These are phyloP conservation scores for Scomber colias DNA, from an alignment of 2,113 vertebrate genomes.

Conservation along the genomic window DNA sequence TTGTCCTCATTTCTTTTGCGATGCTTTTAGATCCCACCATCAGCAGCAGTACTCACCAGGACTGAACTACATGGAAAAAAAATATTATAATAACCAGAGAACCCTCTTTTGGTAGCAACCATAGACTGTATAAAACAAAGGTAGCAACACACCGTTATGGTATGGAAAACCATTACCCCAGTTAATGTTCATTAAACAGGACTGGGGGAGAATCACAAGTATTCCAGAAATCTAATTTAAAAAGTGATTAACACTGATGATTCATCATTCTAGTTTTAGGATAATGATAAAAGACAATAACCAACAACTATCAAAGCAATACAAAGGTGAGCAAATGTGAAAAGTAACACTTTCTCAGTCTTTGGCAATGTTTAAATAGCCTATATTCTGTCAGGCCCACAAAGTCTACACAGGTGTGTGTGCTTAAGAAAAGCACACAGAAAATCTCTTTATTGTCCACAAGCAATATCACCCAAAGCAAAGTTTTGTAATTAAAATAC, in stretches of 20 bases:
- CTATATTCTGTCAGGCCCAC: not conserved
- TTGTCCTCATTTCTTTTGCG: slow-evolving; percentile 35
- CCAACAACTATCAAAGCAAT: too few relatives aligned
- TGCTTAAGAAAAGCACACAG: not conserved
- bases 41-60: not conserved
- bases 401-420: slow-evolving; percentile 4
- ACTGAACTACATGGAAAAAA: not conserved
- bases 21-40: slow-evolving; percentile 24
- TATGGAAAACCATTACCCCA: not conserved
- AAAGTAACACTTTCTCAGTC: not conserved
- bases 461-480: not conserved
- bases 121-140: too few relatives aligned
- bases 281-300: too few relatives aligned
- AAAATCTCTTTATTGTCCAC: slow-evolving; percentile 4
- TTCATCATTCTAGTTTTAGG: too few relatives aligned
- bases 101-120: not conserved
- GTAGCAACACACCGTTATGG: not conserved
- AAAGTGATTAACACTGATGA: too few relatives aligned
- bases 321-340: not conserved
- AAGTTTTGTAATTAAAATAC: slow-evolving; percentile 7
- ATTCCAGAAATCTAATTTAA: too few relatives aligned
- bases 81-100: not conserved
- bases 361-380: not conserved
- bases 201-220: too few relatives aligned
- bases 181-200: not conserved